Percentiles rank a stretch among this genome's conserved stretches.
Evolutionary conservation across 2,113 vertebrate genomes (phyloP).

Genomic region (Aramus guarauna): DNA sequence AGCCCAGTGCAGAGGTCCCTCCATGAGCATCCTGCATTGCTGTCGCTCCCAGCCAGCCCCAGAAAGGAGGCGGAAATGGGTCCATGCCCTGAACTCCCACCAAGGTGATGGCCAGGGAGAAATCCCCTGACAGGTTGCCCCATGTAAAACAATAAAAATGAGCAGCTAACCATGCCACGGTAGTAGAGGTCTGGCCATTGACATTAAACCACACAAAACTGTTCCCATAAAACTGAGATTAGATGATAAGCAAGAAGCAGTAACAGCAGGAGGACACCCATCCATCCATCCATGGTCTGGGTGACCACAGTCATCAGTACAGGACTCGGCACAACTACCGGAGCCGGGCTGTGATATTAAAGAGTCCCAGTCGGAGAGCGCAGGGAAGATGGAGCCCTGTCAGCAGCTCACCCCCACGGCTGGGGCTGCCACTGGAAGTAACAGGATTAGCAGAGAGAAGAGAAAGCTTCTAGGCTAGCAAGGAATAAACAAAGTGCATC

Average conservation of each 20-base stretch:
- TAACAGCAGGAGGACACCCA: not conserved
- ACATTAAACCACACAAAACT: not conserved
- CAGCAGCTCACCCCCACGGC: not conserved
- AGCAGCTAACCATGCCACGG: not conserved
- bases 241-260: not conserved
- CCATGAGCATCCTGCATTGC: too few species aligned
- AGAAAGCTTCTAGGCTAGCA: not conserved
- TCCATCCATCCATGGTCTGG: not conserved
- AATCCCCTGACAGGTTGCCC: not conserved
- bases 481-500: not conserved
- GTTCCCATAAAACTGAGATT: not conserved
- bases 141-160: not conserved
- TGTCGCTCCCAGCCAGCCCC: not conserved
- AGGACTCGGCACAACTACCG: not conserved
- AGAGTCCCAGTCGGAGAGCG: fast-evolving
- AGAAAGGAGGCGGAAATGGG: not conserved
- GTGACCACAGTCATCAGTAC: not conserved
- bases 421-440: not conserved
- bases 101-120: not conserved
- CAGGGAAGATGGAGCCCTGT: not conserved
- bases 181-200: not conserved
- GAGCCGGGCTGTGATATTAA: not conserved
- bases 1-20: not conserved
- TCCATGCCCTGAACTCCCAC: not conserved
- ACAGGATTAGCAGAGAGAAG: not conserved